phyloP scores from a whole-genome alignment of 2,113 vertebrate genomes.

The Embiotoca jacksoni region DNA sequence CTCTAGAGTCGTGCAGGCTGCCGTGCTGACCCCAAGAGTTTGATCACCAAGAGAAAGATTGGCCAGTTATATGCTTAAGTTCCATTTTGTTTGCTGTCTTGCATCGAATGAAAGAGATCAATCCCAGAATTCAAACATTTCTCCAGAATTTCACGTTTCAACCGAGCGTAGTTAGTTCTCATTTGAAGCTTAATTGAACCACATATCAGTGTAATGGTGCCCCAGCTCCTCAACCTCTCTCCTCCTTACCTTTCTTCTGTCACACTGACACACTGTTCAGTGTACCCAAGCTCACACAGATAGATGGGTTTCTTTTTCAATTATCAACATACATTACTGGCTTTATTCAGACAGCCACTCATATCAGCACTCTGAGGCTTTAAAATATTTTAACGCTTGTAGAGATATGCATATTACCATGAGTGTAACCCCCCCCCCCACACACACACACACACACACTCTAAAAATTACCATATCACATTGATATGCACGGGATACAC shows the following conservation, averaged over 20 bases:
- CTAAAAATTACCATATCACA: constrained; percentile 26
- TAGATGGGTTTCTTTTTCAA: constrained; percentile 67
- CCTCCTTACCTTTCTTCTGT: constrained; percentile 28
- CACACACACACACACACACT: background rate
- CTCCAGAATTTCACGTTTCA: constrained; percentile 59
- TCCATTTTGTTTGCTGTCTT: constrained; percentile 38
- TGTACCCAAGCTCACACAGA: constrained; percentile 38
- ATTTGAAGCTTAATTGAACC: constrained; percentile 72
- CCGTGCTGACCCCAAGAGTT: background rate
- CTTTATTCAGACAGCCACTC: constrained; percentile 60
- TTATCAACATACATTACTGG: constrained; percentile 66
- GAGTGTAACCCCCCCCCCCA: constrained; percentile 23
- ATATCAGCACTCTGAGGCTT: constrained; percentile 29
- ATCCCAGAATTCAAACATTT: constrained; percentile 41
- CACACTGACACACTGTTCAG: constrained; percentile 20
- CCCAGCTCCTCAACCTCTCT: constrained; percentile 40
- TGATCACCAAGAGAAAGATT: constrained; percentile 17
- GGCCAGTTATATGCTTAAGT: background rate
- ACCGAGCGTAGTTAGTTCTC: constrained; percentile 49
- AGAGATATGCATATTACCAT: constrained; percentile 39
- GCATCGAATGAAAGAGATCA: constrained; percentile 40
- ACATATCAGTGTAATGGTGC: constrained; percentile 75
- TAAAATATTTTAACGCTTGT: constrained; percentile 37
- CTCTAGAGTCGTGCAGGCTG: background rate
- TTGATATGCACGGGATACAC: constrained; percentile 20